Percentiles rank a stretch among this genome's conserved stretches.
These are phyloP conservation scores for Leuciscus waleckii DNA, from an alignment of 2,797 vertebrate species.

Conservation along the genomic window DNA sequence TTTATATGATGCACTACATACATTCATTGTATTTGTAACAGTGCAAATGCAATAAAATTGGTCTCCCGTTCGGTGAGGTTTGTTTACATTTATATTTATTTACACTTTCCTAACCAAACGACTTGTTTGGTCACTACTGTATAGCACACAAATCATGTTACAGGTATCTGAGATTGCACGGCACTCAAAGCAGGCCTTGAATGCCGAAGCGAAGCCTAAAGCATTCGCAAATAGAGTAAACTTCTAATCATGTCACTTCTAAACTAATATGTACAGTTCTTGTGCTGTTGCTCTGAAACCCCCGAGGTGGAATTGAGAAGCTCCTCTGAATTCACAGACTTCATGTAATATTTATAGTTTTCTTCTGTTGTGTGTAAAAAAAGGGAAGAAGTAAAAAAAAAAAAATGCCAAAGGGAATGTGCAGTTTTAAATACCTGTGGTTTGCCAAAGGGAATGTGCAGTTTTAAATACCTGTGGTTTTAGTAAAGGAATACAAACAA, in stretches of 20 bases:
- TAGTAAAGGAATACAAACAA: background rate
- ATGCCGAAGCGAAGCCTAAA: constrained; percentile 5
- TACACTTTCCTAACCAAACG: background rate
- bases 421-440: constrained; percentile 53
- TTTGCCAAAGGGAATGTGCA: constrained; percentile 32
- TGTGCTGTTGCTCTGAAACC: constrained; percentile 3
- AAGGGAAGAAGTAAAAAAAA: background rate
- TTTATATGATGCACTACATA: background rate
- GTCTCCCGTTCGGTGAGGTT: background rate
- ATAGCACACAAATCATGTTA: constrained; percentile 3
- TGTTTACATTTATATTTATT: background rate
- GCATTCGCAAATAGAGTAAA: constrained; percentile 7
- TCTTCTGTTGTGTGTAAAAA: background rate
- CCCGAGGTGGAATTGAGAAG: constrained; percentile 19
- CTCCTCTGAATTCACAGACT: constrained; percentile 31
- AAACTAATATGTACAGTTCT: constrained; percentile 30
- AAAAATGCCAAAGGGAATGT: constrained; percentile 31
- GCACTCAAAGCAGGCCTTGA: background rate
- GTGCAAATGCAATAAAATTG: background rate
- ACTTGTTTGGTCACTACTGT: background rate
- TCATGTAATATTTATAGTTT: constrained; percentile 42
- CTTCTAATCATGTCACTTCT: constrained; percentile 12
- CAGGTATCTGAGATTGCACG: background rate
- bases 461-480: constrained; percentile 54
- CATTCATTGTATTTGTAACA: background rate